Evolutionary conservation across 2,113 vertebrate species (phyloP).

Genomic region (Elaphurus davidianus): DNA sequence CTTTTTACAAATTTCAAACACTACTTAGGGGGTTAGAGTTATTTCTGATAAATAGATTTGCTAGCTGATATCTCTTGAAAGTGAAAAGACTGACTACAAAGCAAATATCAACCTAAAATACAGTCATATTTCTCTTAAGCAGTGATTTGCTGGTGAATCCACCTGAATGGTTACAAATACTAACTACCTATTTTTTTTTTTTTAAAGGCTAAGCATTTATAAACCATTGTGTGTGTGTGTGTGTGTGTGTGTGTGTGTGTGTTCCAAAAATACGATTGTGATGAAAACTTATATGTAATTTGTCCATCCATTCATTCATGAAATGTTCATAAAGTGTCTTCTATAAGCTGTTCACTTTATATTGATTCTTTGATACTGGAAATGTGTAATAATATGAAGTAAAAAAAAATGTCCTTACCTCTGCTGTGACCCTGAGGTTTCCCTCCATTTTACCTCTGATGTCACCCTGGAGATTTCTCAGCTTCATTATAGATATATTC

Average conservation of each 20-base stretch:
- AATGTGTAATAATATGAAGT: neutral
- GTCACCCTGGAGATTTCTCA: neutral
- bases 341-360: neutral
- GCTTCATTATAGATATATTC: neutral
- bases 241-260: neutral
- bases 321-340: neutral
- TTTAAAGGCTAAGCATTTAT: neutral
- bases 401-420: neutral
- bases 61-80: conserved; percentile 14
- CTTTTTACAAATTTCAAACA: conserved; percentile 21
- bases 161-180: neutral
- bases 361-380: neutral
- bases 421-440: neutral
- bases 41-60: conserved; percentile 20
- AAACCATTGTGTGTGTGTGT: neutral
- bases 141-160: neutral
- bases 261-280: neutral
- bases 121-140: neutral
- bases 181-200: neutral
- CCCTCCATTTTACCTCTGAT: neutral
- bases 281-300: neutral
- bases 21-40: neutral
- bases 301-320: neutral
- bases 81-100: conserved; percentile 20
- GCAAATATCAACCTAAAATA: conserved; percentile 21